Percentiles rank a stretch among this genome's conserved stretches.
Conservation (phyloP, 2,888 invertebrate species). For the Latrodectus hesperus region DNA sequence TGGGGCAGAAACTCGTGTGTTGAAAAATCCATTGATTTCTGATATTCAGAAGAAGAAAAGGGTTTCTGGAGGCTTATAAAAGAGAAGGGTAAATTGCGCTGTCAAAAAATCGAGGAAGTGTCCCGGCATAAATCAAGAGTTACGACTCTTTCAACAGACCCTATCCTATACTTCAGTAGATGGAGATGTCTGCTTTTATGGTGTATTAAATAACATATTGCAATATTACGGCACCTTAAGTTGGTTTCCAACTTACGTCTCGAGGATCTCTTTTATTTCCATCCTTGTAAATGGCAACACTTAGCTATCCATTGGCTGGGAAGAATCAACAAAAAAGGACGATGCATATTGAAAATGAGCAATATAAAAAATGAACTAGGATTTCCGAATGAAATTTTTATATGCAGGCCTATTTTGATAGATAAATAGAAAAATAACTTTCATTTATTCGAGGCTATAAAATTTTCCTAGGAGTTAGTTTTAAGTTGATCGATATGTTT, state of each 20-base stretch:
- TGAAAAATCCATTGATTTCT: conserved; percentile 2
- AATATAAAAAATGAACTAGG: no score
- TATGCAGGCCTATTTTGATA: no score
- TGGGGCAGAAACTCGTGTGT: not conserved
- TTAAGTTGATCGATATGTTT: no score
- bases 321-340: no score
- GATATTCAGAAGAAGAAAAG: not conserved
- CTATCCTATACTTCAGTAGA: conserved; percentile 5
- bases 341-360: no score
- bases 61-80: conserved; percentile 20
- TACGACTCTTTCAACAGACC: conserved; percentile 13
- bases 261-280: no score
- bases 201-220: conserved; percentile 13
- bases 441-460: no score
- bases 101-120: conserved; percentile 27
- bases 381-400: no score
- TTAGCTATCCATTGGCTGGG: no score
- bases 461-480: no score
- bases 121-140: conserved; percentile 43
- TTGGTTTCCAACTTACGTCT: not conserved
- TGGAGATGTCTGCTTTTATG: conserved; percentile 9
- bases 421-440: no score
- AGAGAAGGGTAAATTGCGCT: conserved; percentile 28
- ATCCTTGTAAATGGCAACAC: no score
- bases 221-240: conserved; percentile 15